A percentile compares a stretch with the other conserved stretches of the same genome.
phyloP scores from a whole-genome alignment of 2,113 vertebrate species.

The Chaetodon trifascialis region DNA sequence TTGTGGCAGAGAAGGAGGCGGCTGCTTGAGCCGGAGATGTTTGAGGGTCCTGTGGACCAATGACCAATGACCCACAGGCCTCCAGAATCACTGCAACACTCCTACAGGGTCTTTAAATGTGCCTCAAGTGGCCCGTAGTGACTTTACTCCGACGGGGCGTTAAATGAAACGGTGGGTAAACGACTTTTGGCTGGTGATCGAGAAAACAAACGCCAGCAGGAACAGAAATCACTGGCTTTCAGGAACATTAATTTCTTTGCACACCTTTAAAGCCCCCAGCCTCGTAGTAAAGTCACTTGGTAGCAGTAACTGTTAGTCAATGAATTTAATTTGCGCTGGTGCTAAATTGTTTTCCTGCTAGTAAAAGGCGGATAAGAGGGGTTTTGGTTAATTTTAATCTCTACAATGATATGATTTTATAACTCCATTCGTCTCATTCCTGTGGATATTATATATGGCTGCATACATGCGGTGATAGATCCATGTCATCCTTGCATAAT shows the following conservation, averaged over 20 bases:
- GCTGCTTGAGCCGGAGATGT: constrained; percentile 26
- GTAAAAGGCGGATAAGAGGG: neutral
- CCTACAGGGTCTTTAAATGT: constrained; percentile 3
- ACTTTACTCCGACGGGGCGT: constrained; percentile 1
- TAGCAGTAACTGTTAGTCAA: constrained; percentile 6
- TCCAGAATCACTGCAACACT: constrained; percentile 7
- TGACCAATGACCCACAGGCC: constrained; percentile 50
- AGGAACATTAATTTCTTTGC: constrained; percentile 12
- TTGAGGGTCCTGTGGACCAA: constrained; percentile 34
- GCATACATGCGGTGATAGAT: neutral
- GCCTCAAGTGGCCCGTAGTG: neutral
- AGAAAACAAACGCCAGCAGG: constrained; percentile 13
- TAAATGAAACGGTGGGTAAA: constrained; percentile 15
- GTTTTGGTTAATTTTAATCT: neutral
- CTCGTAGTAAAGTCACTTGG: constrained; percentile 12
- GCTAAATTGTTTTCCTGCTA: constrained; percentile 1
- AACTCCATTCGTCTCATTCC: neutral
- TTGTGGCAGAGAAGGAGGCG: constrained; percentile 53
- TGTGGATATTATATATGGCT: neutral
- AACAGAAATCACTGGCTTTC: constrained; percentile 9
- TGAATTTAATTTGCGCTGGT: neutral
- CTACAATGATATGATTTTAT: neutral
- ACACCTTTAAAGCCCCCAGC: neutral
- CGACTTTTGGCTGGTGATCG: constrained; percentile 14
- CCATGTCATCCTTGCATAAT: neutral